A percentile compares a stretch with the other conserved stretches of the same genome.
These are phyloP conservation scores for Conops quadrifasciatus DNA, from an alignment of 2,888 invertebrate genomes.

Conservation along the genomic window DNA sequence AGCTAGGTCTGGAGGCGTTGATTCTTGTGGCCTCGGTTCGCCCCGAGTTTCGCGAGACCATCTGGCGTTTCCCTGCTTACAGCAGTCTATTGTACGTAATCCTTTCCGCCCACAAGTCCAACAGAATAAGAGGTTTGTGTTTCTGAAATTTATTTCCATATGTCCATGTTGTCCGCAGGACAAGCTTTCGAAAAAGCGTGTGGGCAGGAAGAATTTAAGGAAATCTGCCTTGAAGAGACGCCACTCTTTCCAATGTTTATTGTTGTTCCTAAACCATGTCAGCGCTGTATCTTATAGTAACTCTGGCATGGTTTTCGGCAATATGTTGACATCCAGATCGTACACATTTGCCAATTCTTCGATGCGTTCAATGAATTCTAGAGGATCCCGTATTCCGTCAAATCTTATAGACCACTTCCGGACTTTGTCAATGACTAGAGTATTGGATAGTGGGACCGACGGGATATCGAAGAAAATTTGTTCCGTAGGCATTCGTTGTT, in stretches of 20 bases:
- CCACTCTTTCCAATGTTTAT: not conserved
- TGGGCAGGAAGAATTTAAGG: conserved; percentile 10
- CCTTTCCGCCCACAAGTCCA: conserved; percentile 5
- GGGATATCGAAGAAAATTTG: too few species aligned
- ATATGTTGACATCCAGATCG: not conserved
- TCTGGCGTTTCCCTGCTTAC: conserved; percentile 18
- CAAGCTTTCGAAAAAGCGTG: conserved; percentile 4
- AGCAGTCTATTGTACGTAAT: conserved; percentile 10
- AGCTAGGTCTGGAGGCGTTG: not conserved
- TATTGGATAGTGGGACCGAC: not conserved
- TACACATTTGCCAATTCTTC: conserved; percentile 13
- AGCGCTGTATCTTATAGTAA: conserved; percentile 12
- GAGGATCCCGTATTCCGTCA: not conserved
- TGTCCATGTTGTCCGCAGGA: conserved; percentile 13
- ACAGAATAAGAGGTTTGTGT: too few species aligned
- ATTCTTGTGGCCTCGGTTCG: not conserved
- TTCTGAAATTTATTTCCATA: too few species aligned
- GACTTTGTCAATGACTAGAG: not conserved
- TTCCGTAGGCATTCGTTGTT: too few species aligned
- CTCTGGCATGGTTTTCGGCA: conserved; percentile 4
- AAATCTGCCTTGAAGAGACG: not conserved
- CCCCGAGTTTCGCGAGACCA: not conserved
- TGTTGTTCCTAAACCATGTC: conserved; percentile 6
- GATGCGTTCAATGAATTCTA: conserved; percentile 20
- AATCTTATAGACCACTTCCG: not conserved